Evolutionary conservation across 2,113 vertebrate genomes (phyloP), one percentile per base, ranked within the genome.

Genomic region (Talpa occidentalis): DNA sequence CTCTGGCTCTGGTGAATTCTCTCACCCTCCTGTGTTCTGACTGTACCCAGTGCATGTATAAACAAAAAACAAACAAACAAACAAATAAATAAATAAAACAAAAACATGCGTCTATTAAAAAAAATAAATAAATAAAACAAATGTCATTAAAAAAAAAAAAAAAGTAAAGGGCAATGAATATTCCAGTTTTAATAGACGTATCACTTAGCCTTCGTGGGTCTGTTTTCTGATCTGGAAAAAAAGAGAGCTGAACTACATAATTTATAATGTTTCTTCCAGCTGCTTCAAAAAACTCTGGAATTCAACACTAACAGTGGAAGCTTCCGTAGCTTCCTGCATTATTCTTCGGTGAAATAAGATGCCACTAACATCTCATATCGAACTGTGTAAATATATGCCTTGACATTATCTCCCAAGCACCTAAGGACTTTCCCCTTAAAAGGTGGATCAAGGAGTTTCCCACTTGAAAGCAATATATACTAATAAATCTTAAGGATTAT

Each of bases 221-320:
- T 84, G 70, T 90, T 84, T 94, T 64, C 49, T 89, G 70, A 94
- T 77, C 90, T 95, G 79, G 74, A 84, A 92, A 87, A 90, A 7
- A 88, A 59, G 16, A 96, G 69, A 54, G 40, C 1, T 72, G 64
- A 35, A 67, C 30, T 19, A 77, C 22, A 78, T 81, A 42, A 94
- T 90, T 86, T 89, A 87, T 96, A 95, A 96, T 94, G 86, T 60
- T 84, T 91, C 77, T 59, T 94, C 66, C 89, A 95, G 89, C 70
- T 96, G 80, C 7, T 40, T 67, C 52, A 77, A 91, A 90, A 91
- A 90, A 83, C 28, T 26, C 42, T 37, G 44, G 32, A 49, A 89
- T 90, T 93, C 60, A 84, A 60, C 28, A 87, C 22, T 84, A 95
- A 74, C 26, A n/a, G 69, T 49, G 32, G 82, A 91, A 78, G 79